Conservation (phyloP, 1,140 invertebrate genomes). For the Nebria ingens region DNA sequence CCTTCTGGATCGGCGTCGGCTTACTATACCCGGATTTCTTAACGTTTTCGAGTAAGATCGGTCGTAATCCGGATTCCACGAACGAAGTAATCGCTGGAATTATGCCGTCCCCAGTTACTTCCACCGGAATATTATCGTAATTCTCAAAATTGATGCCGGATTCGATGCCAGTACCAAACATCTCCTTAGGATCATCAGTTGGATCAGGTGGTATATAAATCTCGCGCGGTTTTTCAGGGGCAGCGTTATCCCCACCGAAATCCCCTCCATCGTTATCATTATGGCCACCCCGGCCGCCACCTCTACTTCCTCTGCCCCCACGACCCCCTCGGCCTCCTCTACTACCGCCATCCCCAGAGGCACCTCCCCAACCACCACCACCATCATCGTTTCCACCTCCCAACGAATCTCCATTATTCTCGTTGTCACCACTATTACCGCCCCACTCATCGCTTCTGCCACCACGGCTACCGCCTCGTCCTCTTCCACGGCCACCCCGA, state of each 20-base stretch:
- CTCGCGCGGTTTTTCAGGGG: slow-evolving; percentile 42
- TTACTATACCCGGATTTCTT: slow-evolving; percentile 67
- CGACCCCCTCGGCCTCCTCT: slow-evolving; percentile 14
- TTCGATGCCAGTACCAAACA: slow-evolving; percentile 59
- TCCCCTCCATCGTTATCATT: neutral
- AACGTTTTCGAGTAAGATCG: slow-evolving; percentile 66
- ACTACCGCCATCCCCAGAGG: slow-evolving; percentile 21
- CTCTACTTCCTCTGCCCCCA: slow-evolving; percentile 11
- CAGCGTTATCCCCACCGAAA: slow-evolving; percentile 17
- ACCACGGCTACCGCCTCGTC: slow-evolving; percentile 1
- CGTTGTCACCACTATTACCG: slow-evolving; percentile 16
- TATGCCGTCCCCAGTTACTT: slow-evolving; percentile 61
- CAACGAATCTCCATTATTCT: slow-evolving; percentile 10
- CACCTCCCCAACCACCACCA: slow-evolving; percentile 18
- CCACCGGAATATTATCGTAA: slow-evolving; percentile 72
- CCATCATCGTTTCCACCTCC: slow-evolving; percentile 18
- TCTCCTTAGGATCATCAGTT: slow-evolving; percentile 52
- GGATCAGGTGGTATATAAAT: slow-evolving; percentile 76
- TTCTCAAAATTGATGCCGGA: slow-evolving; percentile 84
- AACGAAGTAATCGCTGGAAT: slow-evolving; percentile 58
- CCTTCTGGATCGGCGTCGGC: slow-evolving; percentile 91
- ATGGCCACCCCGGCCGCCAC: neutral
- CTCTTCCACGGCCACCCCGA: slow-evolving; percentile 12
- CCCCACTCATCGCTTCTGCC: neutral
- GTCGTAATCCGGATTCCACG: slow-evolving; percentile 53